phyloP scores from a whole-genome alignment of 1,140 invertebrate species.

The Berghia stephanieae region DNA sequence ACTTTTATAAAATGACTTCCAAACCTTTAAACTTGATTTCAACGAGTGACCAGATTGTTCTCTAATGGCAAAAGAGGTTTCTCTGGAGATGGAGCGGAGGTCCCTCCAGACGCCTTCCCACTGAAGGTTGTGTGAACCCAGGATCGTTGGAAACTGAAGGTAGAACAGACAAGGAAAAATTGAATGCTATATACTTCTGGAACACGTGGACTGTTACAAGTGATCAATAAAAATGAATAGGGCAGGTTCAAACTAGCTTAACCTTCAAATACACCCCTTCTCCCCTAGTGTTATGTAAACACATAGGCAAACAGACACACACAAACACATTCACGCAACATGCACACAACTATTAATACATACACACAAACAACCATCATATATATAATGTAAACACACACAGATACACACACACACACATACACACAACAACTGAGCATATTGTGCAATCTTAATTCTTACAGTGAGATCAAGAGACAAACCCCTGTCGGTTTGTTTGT shows the following conservation, averaged over 20 bases:
- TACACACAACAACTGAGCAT: not conserved
- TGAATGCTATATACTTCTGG: no score
- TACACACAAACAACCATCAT: not conserved
- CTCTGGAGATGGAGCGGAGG: constrained; percentile 73
- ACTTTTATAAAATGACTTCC: no score
- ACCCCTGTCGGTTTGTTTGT: constrained; percentile 70
- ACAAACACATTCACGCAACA: no score
- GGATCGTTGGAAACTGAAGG: constrained; percentile 59
- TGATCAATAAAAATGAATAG: no score
- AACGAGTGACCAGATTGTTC: constrained; percentile 86
- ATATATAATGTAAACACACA: not conserved
- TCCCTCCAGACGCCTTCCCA: constrained; percentile 86
- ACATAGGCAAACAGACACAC: not conserved
- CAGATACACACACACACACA: constrained; percentile 1
- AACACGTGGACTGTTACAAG: no score
- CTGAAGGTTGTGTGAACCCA: constrained; percentile 77
- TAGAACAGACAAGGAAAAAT: not conserved
- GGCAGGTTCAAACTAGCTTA: no score
- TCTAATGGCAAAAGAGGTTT: constrained; percentile 80
- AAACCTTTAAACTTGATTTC: constrained; percentile 79
- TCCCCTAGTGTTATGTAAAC: not conserved
- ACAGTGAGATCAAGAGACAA: constrained; percentile 59
- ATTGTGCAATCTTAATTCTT: constrained; percentile 28
- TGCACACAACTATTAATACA: not conserved
- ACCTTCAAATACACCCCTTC: not conserved